Conservation (phyloP, 2,888 invertebrate species). For the Drosophila prolongata region DNA sequence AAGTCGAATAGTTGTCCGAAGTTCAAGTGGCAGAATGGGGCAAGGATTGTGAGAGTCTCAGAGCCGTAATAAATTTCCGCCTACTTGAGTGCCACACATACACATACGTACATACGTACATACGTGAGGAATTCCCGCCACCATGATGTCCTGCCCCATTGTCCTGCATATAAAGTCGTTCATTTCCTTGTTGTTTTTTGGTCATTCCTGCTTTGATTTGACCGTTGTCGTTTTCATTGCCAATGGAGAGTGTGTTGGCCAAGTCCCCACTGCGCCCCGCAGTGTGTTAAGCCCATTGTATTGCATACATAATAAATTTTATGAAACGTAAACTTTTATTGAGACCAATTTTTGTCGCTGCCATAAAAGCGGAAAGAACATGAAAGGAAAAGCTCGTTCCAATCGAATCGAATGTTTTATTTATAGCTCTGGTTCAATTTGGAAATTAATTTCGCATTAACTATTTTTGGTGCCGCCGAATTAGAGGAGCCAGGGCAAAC, state of each 20-base stretch:
- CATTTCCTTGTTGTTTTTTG: slow-evolving; percentile 64
- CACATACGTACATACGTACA: neutral
- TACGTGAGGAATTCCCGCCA: slow-evolving; percentile 39
- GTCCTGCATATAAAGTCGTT: slow-evolving; percentile 78
- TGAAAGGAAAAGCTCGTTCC: slow-evolving; percentile 46
- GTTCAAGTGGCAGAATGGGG: slow-evolving; percentile 32
- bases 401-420: slow-evolving; percentile 67
- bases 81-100: slow-evolving; percentile 28
- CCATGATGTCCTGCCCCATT: slow-evolving; percentile 73
- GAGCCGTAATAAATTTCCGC: slow-evolving; percentile 37
- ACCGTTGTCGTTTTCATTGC: slow-evolving; percentile 13
- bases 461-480: slow-evolving; percentile 22
- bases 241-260: neutral
- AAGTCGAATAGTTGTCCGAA: slow-evolving; percentile 34
- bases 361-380: slow-evolving; percentile 63
- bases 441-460: slow-evolving; percentile 52
- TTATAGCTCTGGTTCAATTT: slow-evolving; percentile 60
- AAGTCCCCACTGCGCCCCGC: slow-evolving; percentile 4
- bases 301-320: slow-evolving; percentile 80
- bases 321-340: slow-evolving; percentile 81
- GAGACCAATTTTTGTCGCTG: slow-evolving; percentile 72
- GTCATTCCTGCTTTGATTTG: slow-evolving; percentile 54
- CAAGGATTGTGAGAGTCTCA: slow-evolving; percentile 17
- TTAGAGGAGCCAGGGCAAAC: slow-evolving; percentile 19
- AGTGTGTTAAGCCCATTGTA: slow-evolving; percentile 57